Evolutionary conservation across 2,888 invertebrate species (phyloP).

Genomic region (Heliconius sara): DNA sequence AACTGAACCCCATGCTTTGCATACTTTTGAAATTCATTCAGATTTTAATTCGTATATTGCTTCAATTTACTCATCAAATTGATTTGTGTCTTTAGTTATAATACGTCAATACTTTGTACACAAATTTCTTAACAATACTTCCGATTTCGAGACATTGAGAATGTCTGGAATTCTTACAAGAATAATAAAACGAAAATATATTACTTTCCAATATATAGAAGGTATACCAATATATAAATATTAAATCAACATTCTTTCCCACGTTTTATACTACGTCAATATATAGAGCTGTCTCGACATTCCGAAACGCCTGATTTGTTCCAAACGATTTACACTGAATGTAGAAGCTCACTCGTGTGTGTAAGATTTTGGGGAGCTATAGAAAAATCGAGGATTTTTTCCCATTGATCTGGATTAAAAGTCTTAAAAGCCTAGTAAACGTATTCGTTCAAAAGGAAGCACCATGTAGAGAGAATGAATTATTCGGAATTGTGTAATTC

Average conservation of each 20-base stretch:
- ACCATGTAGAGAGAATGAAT: neutral
- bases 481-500: neutral
- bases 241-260: constrained; percentile 22
- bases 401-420: constrained; percentile 38
- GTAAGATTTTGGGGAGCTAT: constrained; percentile 49
- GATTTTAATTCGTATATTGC: neutral
- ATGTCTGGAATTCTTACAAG: neutral
- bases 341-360: constrained; percentile 50
- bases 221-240: constrained; percentile 41
- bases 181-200: neutral
- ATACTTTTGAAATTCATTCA: neutral
- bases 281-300: constrained; percentile 46
- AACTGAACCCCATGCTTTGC: no score
- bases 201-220: neutral
- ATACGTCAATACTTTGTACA: no score
- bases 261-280: constrained; percentile 41
- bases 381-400: constrained; percentile 33
- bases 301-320: constrained; percentile 46
- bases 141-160: neutral
- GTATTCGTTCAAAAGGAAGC: constrained; percentile 28
- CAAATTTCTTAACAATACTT: no score
- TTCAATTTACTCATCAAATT: neutral
- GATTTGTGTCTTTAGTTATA: no score
- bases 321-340: constrained; percentile 54
- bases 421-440: constrained; percentile 32